phyloP scores from a whole-genome alignment of 1,140 invertebrate species.

The Pseudomyrmex sp. region DNA sequence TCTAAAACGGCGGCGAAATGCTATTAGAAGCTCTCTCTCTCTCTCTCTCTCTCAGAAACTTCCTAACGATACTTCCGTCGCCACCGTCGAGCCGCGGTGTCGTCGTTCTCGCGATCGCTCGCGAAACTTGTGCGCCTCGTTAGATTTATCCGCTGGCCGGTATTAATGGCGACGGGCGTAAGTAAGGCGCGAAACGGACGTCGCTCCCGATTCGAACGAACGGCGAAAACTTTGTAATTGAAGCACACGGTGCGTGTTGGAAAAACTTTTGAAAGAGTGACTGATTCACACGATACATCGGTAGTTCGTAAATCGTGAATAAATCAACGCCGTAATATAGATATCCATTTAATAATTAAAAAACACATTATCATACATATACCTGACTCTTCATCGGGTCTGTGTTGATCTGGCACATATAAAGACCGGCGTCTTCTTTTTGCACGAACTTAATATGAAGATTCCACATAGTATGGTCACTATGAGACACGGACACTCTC shows the following conservation, averaged over 20 bases:
- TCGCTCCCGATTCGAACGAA: slow-evolving; percentile 20
- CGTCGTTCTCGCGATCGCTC: slow-evolving; percentile 41
- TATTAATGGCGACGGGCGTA: slow-evolving; percentile 22
- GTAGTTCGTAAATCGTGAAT: not conserved
- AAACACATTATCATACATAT: slow-evolving; percentile 59
- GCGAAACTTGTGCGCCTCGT: slow-evolving; percentile 48
- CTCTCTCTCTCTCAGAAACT: slow-evolving; percentile 18
- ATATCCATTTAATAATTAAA: not conserved
- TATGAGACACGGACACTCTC: slow-evolving; percentile 91
- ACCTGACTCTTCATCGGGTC: slow-evolving; percentile 95
- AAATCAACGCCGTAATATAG: not conserved
- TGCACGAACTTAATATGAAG: slow-evolving; percentile 93
- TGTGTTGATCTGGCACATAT: slow-evolving; percentile 94
- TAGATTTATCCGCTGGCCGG: slow-evolving; percentile 44
- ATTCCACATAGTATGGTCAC: slow-evolving; percentile 93
- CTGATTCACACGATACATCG: slow-evolving; percentile 1
- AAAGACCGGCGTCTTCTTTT: slow-evolving; percentile 92
- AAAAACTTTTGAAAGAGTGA: slow-evolving; percentile 13
- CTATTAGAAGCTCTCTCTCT: slow-evolving; percentile 36
- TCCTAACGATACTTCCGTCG: slow-evolving; percentile 54
- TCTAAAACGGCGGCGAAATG: slow-evolving; percentile 46
- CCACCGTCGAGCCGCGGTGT: not conserved
- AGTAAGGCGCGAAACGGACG: slow-evolving; percentile 15
- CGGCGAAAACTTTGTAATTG: slow-evolving; percentile 49
- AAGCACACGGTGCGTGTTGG: not conserved